Evolutionary conservation across 2,888 invertebrate species (phyloP).

Genomic region (Scaptomyza polygonia): DNA sequence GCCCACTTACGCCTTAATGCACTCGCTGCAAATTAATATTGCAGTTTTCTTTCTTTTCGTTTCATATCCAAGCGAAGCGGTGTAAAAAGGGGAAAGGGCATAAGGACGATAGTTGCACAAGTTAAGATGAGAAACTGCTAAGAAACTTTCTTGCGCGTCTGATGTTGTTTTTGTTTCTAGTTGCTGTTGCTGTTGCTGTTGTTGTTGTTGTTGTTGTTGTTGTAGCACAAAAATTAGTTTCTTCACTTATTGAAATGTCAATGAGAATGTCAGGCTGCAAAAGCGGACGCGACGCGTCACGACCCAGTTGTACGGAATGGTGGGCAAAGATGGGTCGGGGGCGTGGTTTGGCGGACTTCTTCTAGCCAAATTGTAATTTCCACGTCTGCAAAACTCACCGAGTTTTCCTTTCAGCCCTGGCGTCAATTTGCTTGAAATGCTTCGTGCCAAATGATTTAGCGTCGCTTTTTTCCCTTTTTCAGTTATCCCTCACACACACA

Average conservation of each 20-base stretch:
- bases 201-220: constrained; percentile 29
- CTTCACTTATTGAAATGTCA: constrained; percentile 81
- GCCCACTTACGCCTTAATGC: constrained; percentile 67
- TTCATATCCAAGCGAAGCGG: not conserved
- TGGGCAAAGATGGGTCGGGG: not conserved
- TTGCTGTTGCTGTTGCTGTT: constrained; percentile 24
- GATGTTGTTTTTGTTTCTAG: constrained; percentile 16
- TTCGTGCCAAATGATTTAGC: constrained; percentile 76
- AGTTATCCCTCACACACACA: constrained; percentile 15
- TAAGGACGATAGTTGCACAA: constrained; percentile 49
- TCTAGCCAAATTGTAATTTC: constrained; percentile 73
- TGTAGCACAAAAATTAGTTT: constrained; percentile 73
- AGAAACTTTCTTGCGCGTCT: constrained; percentile 59
- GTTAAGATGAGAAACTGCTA: constrained; percentile 68
- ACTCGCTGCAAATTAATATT: constrained; percentile 79
- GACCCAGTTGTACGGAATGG: not conserved
- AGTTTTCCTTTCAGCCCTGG: constrained; percentile 36
- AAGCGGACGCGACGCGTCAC: constrained; percentile 17
- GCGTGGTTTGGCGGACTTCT: constrained; percentile 2
- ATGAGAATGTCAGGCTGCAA: constrained; percentile 67
- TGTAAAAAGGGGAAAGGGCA: constrained; percentile 4
- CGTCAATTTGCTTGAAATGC: constrained; percentile 80
- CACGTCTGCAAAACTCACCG: constrained; percentile 58
- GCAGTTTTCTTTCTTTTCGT: constrained; percentile 48
- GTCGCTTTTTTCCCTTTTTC: constrained; percentile 36